A percentile compares a stretch with the other conserved stretches of the same genome.
Conservation (phyloP, 2,888 invertebrate genomes). For the Andrena bucephala region DNA sequence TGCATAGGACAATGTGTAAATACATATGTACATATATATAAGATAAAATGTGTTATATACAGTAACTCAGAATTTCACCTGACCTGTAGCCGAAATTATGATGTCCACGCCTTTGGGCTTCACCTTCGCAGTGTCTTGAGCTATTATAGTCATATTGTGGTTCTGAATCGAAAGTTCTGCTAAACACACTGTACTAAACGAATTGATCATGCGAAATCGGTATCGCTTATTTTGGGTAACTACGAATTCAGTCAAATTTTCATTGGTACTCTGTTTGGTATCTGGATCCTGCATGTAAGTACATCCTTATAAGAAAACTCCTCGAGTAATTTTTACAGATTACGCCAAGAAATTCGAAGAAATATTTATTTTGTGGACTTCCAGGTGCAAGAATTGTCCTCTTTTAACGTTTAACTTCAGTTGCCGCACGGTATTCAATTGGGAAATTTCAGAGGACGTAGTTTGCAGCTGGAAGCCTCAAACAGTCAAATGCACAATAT, state of each 20-base stretch:
- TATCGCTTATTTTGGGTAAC: constrained; percentile 57
- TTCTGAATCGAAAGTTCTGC: constrained; percentile 47
- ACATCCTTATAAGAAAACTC: neutral
- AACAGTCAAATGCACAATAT: no score
- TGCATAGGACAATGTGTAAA: no score
- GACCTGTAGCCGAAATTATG: constrained; percentile 48
- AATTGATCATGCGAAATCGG: constrained; percentile 69
- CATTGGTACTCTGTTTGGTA: constrained; percentile 26
- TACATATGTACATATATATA: no score
- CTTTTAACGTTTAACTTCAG: no score
- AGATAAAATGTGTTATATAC: neutral
- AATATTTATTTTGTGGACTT: neutral
- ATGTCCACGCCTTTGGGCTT: constrained; percentile 37
- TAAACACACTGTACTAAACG: constrained; percentile 66
- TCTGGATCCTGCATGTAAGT: constrained; percentile 34
- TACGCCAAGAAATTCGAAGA: no score
- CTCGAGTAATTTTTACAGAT: no score
- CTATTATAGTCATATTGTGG: constrained; percentile 64
- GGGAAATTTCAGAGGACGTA: no score
- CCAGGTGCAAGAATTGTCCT: no score
- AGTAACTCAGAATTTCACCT: neutral
- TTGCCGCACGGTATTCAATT: no score
- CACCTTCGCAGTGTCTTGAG: constrained; percentile 15
- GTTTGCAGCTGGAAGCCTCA: no score
- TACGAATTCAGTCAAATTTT: constrained; percentile 27